These are phyloP conservation scores for Caenorhabditis sp. DNA, from an alignment of 2,888 invertebrate species.

Conservation along the genomic window DNA sequence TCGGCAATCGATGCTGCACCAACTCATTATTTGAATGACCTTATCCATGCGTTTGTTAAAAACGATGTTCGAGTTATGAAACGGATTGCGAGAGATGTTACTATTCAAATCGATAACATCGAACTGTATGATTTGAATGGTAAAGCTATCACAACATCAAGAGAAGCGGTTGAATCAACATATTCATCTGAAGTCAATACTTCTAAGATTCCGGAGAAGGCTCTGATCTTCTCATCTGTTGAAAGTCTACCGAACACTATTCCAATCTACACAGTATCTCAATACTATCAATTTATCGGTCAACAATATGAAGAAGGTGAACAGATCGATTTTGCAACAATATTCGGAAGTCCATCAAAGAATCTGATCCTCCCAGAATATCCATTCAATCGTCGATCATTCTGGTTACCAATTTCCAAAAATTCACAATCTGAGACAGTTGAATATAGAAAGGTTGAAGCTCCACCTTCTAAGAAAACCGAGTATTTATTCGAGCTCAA, in stretches of 20 bases:
- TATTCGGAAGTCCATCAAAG: constrained; percentile 25
- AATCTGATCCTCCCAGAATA: constrained; percentile 38
- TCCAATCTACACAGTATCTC: constrained; percentile 5
- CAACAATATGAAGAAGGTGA: constrained; percentile 18
- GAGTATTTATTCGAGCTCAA: constrained; percentile 24
- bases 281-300: constrained; percentile 25
- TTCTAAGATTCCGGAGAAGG: constrained; percentile 8
- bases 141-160: constrained; percentile 31
- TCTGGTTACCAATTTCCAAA: constrained; percentile 38
- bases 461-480: not conserved
- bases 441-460: not conserved
- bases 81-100: constrained; percentile 39
- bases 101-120: constrained; percentile 22
- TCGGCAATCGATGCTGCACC: constrained; percentile 41
- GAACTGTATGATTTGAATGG: constrained; percentile 31
- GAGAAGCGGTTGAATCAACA: constrained; percentile 37
- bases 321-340: constrained; percentile 11
- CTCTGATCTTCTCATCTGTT: constrained; percentile 17
- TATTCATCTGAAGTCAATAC: constrained; percentile 13
- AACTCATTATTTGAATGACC: constrained; percentile 45
- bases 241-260: constrained; percentile 4
- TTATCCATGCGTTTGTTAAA: constrained; percentile 31
- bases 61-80: constrained; percentile 44
- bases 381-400: constrained; percentile 41
- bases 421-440: not conserved